Base-by-base conservation (phyloP, 2,113 vertebrate species). In the Procavia capensis region DNA sequence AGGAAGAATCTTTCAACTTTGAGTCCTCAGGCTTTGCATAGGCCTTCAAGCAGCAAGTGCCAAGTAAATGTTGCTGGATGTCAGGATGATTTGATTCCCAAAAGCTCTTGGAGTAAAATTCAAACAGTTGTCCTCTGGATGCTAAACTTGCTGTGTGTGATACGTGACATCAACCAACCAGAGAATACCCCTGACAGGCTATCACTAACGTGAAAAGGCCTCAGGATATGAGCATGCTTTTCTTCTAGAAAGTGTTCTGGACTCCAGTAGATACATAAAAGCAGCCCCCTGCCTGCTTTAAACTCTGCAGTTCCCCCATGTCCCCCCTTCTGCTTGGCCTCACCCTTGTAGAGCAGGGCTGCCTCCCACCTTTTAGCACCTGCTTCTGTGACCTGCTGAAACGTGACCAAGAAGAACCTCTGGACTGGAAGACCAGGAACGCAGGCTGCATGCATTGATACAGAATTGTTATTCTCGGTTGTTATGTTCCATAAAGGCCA, bases 391-490 rank as follows among this genome's bases (percentile, higher is more conserved):
- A 31, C 45, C 61, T 84, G 39, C 29, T 43, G 27, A 9, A 41
- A 9, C 17, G 39, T 3, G 27, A 3, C 10, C 6, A 1, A 86
- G 36, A 4, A 70, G 34, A 39, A 41, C 47, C 31, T 63, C 61
- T 63, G 19, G 31, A 25, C 78, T 24, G n/a, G 41, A 43, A 27
- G 41, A 39, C 86, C 61, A 47, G 0, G 4, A 22, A 41, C 27
- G 0, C 1, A 0, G 1, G 36, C 20, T 34, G 1, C 1, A 0
- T 5, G 66, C 9, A 14, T 70, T 70, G 68, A 70, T 70, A 22
- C 27, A 63, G 25, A 3, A 63, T 63, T 10, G 8, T 29, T 63
- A 63, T 14, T 29, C 9, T 27, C 61, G 3, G 61, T 29, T 27
- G 24, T 29, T 63, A 27, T 20, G 22, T 20, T 59, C 57, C 24